Evolutionary conservation across 1,140 invertebrate species (phyloP), one percentile per base, ranked within the genome.

Genomic region (Drosophila virilis): DNA sequence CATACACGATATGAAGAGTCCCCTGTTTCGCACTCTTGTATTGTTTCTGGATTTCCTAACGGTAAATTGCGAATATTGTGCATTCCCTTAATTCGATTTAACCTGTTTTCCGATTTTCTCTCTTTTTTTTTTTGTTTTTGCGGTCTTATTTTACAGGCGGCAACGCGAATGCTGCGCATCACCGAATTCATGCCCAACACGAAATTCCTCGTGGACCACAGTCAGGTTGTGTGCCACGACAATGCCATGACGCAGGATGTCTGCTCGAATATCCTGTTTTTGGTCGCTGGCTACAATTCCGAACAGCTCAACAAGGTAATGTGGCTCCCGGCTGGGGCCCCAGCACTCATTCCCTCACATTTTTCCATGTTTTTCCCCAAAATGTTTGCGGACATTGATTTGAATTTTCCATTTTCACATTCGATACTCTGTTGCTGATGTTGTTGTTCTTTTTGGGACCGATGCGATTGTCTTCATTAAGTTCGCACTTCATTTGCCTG

Each of bases 261-360:
- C 35, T 96, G 95, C 82, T 92, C 92, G 8, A 94, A 94, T 73
- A 86, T 94, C 8, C 74, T 95, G 12, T 95, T 95, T 77, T 78
- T 95, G 38, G 80, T 95, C 0, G 92, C 85, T 65, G 95, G 95
- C 28, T 94, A 91, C 68, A 92, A 93, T 70, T 82, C 91, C 8
- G 93, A 93, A 3, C 93, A 94, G 67, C 77, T 94, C 48, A 92
- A 92, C 76, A 92, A 92, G 90, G 91, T 92, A 73, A 78, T 64
- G 48, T 37, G 13, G 8, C 32, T 15, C 8, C 0, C n/a, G 2
- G n/a, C 28, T 3, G 6, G n/a, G 8, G 17, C 13, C 8, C 40
- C 28, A 10, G 22, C 40, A 40, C 22, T 51, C 38, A n/a, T 64
- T 0, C 22, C 28, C 43, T 10, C 12, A 13, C 55, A 68, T 28